Conservation (phyloP, 92 coral and sea anemone genomes). For the Epizoanthus fatuus region DNA sequence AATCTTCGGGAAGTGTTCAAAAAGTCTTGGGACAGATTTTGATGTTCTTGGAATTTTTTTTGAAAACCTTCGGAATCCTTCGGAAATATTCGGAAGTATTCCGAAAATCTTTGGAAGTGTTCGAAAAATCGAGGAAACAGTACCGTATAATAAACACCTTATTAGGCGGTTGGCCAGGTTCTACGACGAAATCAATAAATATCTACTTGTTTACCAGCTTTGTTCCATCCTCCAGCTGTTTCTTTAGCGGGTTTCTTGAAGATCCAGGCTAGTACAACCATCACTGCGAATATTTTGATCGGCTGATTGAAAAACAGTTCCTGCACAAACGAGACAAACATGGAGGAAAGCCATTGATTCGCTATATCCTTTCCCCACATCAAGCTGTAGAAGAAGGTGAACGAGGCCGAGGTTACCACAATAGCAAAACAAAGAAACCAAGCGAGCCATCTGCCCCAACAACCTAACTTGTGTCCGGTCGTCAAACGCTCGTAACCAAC, state of each 20-base stretch:
- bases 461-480: constrained; percentile 2
- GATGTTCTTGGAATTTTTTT: too few relatives aligned
- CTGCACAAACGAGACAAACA: constrained; percentile 50
- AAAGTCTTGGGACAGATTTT: too few relatives aligned
- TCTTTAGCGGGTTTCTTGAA: not conserved
- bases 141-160: too few relatives aligned
- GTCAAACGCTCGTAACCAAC: not conserved
- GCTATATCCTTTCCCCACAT: constrained; percentile 57
- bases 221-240: not conserved
- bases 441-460: constrained; percentile 45
- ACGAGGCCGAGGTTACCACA: constrained; percentile 30
- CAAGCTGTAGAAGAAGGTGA: constrained; percentile 54
- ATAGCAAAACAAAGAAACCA: constrained; percentile 41
- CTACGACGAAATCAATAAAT: not conserved
- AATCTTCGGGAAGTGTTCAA: too few relatives aligned
- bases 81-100: too few relatives aligned
- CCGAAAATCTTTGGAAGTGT: too few relatives aligned
- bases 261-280: constrained; percentile 16
- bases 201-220: not conserved
- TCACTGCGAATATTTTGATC: constrained; percentile 35
- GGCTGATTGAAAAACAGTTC: constrained; percentile 57
- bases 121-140: too few relatives aligned
- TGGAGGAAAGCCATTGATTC: constrained; percentile 52
- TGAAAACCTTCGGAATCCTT: too few relatives aligned
- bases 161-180: too few relatives aligned